phyloP scores from a whole-genome alignment of 2,888 invertebrate genomes.

The Athetis lepigone region DNA sequence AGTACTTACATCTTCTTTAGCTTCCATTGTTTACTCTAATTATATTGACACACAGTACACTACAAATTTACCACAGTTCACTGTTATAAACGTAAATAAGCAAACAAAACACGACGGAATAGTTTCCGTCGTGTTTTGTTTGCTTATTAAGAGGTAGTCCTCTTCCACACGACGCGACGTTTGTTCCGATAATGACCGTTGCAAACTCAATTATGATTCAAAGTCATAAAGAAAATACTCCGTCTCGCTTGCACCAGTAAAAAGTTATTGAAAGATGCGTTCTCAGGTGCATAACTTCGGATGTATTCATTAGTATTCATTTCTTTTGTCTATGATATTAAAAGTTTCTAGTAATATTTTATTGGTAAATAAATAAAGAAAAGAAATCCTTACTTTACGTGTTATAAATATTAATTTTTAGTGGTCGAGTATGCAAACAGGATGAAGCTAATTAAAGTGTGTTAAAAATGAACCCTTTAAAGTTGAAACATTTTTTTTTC shows the following conservation, averaged over 20 bases:
- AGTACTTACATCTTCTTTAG: no score
- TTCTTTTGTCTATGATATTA: slow-evolving; percentile 25
- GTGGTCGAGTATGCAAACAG: slow-evolving; percentile 16
- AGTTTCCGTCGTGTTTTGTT: no score
- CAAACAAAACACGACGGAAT: no score
- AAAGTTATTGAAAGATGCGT: slow-evolving; percentile 21
- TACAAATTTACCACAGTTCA: no score
- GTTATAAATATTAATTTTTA: slow-evolving; percentile 25
- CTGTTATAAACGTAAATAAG: no score
- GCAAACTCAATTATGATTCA: slow-evolving; percentile 18
- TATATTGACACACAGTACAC: no score
- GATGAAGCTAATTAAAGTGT: slow-evolving; percentile 26
- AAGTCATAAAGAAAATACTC: slow-evolving; percentile 30
- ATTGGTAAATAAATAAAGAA: no score
- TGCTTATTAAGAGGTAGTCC: no score
- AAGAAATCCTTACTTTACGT: slow-evolving; percentile 15
- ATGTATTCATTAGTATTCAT: slow-evolving; percentile 29
- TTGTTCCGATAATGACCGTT: slow-evolving; percentile 30
- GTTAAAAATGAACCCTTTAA: slow-evolving; percentile 23
- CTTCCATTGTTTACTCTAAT: no score
- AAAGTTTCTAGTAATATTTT: slow-evolving; percentile 28
- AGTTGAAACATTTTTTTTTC: no score
- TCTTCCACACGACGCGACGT: no score
- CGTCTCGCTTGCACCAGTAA: slow-evolving; percentile 32
- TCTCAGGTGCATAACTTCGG: slow-evolving; percentile 24